Conservation (phyloP, 2,113 vertebrate species). For the Copsychus sechellarum region DNA sequence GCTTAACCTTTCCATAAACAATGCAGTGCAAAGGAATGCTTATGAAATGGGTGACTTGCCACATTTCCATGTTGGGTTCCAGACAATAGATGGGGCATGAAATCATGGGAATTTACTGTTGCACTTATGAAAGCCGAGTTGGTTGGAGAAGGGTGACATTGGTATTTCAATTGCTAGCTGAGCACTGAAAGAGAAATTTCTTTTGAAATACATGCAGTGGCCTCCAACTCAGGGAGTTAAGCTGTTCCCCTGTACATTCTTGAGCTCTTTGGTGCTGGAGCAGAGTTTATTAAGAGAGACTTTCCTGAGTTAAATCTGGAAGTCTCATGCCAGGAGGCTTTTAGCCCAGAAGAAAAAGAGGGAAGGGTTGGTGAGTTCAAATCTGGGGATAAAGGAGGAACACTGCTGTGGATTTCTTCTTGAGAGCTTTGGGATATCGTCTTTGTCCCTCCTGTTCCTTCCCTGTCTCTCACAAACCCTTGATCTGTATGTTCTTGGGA, state of each 20-base stretch:
- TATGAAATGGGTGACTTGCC: background rate
- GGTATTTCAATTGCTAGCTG: slow-evolving; percentile 5
- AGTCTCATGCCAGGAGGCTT: background rate
- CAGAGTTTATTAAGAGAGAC: background rate
- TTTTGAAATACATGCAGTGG: background rate
- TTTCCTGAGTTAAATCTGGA: background rate
- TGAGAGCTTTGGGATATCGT: fast-evolving
- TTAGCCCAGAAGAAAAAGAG: background rate
- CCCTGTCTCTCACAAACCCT: background rate
- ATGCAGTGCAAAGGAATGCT: background rate
- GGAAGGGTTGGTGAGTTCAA: background rate
- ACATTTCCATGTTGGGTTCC: background rate
- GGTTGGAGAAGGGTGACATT: background rate
- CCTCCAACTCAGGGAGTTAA: background rate
- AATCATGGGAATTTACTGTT: slow-evolving; percentile 32
- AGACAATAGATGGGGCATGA: background rate
- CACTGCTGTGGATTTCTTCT: background rate
- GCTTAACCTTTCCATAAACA: background rate
- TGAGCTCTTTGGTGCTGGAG: background rate
- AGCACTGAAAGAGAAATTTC: background rate
- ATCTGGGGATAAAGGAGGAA: background rate
- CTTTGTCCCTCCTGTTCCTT: background rate
- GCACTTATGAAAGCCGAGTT: background rate
- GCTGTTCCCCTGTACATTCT: background rate
- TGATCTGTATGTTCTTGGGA: background rate